Evolutionary conservation across 2,113 vertebrate genomes (phyloP).

Genomic region (Sturnus vulgaris): DNA sequence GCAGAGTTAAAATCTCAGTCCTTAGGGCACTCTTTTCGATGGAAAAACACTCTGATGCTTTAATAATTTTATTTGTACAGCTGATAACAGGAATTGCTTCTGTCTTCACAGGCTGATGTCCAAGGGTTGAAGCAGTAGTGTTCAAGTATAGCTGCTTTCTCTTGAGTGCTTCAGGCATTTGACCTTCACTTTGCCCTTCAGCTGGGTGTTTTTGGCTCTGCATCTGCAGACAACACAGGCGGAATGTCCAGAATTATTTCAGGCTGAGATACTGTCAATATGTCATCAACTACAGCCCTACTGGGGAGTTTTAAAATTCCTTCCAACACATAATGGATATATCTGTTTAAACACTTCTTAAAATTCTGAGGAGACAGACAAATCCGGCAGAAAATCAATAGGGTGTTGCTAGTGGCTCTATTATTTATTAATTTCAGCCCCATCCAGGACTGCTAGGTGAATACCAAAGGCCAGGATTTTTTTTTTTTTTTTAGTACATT

Average conservation of each 20-base stretch:
- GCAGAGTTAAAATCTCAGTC: constrained; percentile 43
- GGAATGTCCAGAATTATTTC: constrained; percentile 26
- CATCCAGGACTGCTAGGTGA: not conserved
- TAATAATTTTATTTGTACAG: constrained; percentile 59
- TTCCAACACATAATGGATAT: constrained; percentile 54
- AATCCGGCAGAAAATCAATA: constrained; percentile 56
- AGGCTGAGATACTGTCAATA: constrained; percentile 47
- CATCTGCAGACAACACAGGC: not conserved
- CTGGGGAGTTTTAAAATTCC: constrained; percentile 43
- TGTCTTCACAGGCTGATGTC: constrained; percentile 20
- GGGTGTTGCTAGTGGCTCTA: constrained; percentile 27
- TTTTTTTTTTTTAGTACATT: not conserved
- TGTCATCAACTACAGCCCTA: constrained; percentile 31
- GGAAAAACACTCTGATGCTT: not conserved
- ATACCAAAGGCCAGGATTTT: not conserved
- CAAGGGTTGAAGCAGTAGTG: not conserved
- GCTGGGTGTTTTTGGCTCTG: not conserved
- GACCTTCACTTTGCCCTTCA: constrained; percentile 44
- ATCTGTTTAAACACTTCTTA: constrained; percentile 59
- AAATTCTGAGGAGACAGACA: constrained; percentile 53
- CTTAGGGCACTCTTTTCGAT: not conserved
- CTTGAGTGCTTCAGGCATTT: not conserved
- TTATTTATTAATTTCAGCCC: constrained; percentile 58
- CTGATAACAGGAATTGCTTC: constrained; percentile 34
- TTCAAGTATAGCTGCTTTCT: not conserved